Conservation (phyloP, 2,797 vertebrate species). For the Okamejei kenojei region DNA sequence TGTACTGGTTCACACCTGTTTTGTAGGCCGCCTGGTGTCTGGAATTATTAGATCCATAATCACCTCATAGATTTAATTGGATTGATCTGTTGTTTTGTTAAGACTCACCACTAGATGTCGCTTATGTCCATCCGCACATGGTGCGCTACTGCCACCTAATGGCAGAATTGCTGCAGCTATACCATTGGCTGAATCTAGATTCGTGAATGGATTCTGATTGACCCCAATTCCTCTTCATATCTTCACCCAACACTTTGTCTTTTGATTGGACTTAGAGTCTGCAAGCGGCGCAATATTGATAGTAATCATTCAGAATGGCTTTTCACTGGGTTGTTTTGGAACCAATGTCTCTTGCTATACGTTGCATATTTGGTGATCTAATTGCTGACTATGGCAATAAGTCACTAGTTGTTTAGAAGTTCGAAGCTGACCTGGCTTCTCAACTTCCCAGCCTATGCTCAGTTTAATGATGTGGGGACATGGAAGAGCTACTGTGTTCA, state of each 20-base stretch:
- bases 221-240: neutral
- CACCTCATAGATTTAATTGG: neutral
- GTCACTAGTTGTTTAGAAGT: neutral
- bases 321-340: neutral
- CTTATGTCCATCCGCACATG: neutral
- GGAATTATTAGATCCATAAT: neutral
- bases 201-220: neutral
- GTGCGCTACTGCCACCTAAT: constrained; percentile 26
- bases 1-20: too few species aligned
- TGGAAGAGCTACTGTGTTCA: neutral
- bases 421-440: neutral
- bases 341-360: neutral
- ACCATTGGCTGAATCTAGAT: neutral
- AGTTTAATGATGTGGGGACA: neutral
- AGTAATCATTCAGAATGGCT: neutral
- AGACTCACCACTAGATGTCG: neutral
- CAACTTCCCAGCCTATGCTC: neutral
- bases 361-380: neutral
- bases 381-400: neutral
- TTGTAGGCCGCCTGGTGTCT: neutral
- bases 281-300: neutral
- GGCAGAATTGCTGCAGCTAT: neutral
- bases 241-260: neutral
- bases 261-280: neutral
- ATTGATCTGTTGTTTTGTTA: neutral